Base-by-base conservation (phyloP, 92 coral and sea anemone genomes). In the Parazoanthus swiftii region DNA sequence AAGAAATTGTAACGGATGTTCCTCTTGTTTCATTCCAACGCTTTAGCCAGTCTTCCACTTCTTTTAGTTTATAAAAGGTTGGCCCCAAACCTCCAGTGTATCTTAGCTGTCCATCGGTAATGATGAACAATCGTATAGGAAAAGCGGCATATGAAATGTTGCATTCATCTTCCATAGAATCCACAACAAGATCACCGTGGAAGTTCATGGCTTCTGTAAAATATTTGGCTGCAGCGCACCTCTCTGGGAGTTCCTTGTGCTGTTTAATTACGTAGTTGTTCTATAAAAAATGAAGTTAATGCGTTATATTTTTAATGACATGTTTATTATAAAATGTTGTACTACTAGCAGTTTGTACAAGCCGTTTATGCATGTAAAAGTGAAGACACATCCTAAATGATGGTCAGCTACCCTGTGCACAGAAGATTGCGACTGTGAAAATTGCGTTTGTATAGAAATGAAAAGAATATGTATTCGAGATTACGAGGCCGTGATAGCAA, bases 71-170 rank as follows among this genome's bases (percentile, higher is more conserved):
- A 72, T 93, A 93, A 36, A 67, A 89, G 42, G 88, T 81, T 1
- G 95, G 95, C 65, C 95, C 95, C 79, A 88, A 43, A 20, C 90
- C 90, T 26, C 95, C 95, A 16, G 88, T 70, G 46, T 67, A 91
- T 7, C 77, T 77, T 42, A 93, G 73, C 29, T 75, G 74, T 26
- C 91, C 86, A 67, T 91, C 91, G 71, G 80, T 79, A 35, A 93
- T 88, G 11, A 93, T 80, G 50, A 72, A 89, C 18, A 89, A 85
- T 78, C 95, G 80, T 10, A 91, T 90, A 6, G 95, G 95, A 8
- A 89, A 63, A 4, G 92, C 95, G 0, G 91, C 94, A 14, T 82
- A 93, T 25, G 88, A 88, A 11, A 63, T 92, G 23, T 88, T 89
- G 10, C 92, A 88, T 38, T 86, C 93, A 77, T 93, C 85, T 16